A percentile compares a stretch with the other conserved stretches of the same genome.
phyloP scores from a whole-genome alignment of 2,797 vertebrate genomes.

The Leptatherina wallacei region DNA sequence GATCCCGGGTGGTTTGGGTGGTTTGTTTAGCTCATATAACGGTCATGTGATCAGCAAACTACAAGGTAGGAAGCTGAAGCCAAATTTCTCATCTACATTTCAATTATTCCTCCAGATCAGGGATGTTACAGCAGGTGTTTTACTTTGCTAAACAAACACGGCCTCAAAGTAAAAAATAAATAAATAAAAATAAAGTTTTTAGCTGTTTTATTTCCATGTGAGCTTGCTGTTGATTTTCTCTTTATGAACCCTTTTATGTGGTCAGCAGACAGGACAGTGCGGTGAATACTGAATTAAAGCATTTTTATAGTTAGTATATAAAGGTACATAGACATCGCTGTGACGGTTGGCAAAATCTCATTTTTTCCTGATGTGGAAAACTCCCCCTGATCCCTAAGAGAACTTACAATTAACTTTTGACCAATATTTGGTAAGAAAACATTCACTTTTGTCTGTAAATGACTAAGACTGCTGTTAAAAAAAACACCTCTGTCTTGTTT shows the following conservation, averaged over 20 bases:
- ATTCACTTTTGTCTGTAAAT: constrained; percentile 65
- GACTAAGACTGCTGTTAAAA: constrained; percentile 41
- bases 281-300: constrained; percentile 2
- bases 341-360: not conserved
- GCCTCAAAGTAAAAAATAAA: constrained; percentile 14
- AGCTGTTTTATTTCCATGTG: not conserved
- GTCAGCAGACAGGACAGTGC: constrained; percentile 4
- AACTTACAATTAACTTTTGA: constrained; percentile 29
- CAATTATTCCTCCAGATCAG: not conserved
- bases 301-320: not conserved
- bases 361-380: constrained; percentile 6
- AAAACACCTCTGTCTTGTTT: constrained; percentile 18
- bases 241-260: not conserved
- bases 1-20: constrained; percentile 23
- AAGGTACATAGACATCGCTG: constrained; percentile 5
- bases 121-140: constrained; percentile 24
- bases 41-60: constrained; percentile 7
- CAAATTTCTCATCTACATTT: constrained; percentile 4
- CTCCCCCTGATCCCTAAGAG: not conserved
- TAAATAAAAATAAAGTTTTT: constrained; percentile 8
- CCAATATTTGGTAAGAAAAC: constrained; percentile 51
- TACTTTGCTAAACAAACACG: constrained; percentile 13
- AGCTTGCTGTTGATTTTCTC: constrained; percentile 2
- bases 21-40: constrained; percentile 13
- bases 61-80: not conserved